Conservation (phyloP, 2,113 vertebrate species). For the Hippocampus zosterae region DNA sequence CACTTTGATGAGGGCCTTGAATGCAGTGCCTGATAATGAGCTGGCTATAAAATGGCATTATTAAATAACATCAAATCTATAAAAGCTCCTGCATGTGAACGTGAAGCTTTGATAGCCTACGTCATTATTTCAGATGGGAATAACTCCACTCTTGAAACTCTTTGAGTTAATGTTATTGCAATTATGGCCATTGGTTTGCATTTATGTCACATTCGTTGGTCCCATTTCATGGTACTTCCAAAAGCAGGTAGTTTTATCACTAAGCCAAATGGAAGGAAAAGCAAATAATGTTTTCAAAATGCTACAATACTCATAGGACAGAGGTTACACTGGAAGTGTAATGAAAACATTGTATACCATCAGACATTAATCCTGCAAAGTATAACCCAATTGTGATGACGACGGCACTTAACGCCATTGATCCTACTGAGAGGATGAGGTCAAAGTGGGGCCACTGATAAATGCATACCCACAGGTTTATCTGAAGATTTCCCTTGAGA, state of each 20-base stretch:
- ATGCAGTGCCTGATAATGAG: neutral
- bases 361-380: neutral
- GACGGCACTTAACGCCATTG: neutral
- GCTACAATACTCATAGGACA: neutral
- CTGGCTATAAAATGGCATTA: neutral
- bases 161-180: neutral
- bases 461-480: slow-evolving; percentile 5
- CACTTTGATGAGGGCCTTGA: neutral
- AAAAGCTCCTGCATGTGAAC: neutral
- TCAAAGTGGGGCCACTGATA: neutral
- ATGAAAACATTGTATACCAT: neutral
- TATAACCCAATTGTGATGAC: neutral
- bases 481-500: neutral
- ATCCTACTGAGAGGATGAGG: slow-evolving; percentile 11
- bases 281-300: neutral
- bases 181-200: neutral
- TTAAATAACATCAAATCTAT: neutral
- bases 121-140: too few species aligned
- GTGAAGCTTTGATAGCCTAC: neutral
- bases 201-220: neutral
- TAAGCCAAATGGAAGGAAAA: neutral
- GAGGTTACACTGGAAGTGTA: neutral
- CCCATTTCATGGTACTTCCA: neutral
- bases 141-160: too few species aligned
- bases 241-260: neutral